Base-by-base conservation (phyloP, 2,888 invertebrate genomes). In the Agrotis segetum region DNA sequence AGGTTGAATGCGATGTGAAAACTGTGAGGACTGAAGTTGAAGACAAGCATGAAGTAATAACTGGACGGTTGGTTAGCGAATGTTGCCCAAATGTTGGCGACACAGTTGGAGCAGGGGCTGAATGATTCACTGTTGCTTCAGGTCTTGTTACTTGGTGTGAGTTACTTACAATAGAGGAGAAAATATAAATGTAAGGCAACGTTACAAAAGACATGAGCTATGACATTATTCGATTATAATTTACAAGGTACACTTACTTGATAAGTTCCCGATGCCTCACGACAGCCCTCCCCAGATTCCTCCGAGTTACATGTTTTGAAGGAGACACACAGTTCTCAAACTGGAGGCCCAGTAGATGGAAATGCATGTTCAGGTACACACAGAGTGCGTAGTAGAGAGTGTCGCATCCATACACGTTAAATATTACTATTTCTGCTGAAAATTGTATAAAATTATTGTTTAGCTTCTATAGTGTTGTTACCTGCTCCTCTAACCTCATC, bases 341-440 rank as follows among this genome's bases (percentile, higher is more conserved):
- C 5, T 84, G 85, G 3, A 87, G 82, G 17, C 92, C 87, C 17
- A 95, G 81, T 1, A 94, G 84, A 0, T 87, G 85, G 65, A 95
- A 94, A 59, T 95, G 92, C 91, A 95, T 93, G 58, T 89, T 90
- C 0, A 92, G 85, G 74, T 90, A 92, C 0, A 89, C 87, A 65
- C 95, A 94, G 16, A 91, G 86, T 0, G 85, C 85, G 66, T 90
- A 92, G 70, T 92, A 91, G 0, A 94, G 82, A 0, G 90, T 89
- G 62, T 95, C 95, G 0, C 89, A 79, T 0, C 92, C 92, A 60
- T 90, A 89, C 0, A 92, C 71, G 62, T 89, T 90, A 0, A 85
- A n/a, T 3, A 85, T 86, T 0, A 91, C 92, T 19, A 93, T 84
- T 0, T 81, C 56, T 6, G 93, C 95, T 95, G 88, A 24, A 91